These are phyloP conservation scores for Pluvianellus socialis DNA, from an alignment of 2,113 vertebrate genomes.

Conservation along the genomic window DNA sequence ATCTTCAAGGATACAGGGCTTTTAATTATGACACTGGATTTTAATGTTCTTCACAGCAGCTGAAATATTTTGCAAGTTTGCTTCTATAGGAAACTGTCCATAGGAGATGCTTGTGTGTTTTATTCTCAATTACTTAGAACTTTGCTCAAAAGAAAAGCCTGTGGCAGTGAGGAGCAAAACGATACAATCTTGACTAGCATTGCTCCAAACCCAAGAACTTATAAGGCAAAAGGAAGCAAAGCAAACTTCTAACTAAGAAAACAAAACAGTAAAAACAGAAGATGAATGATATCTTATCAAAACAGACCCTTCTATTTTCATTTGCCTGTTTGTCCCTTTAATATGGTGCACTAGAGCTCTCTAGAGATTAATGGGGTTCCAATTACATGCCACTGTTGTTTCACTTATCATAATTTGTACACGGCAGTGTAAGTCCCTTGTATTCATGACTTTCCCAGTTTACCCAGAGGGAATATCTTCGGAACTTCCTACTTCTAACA, in stretches of 20 bases:
- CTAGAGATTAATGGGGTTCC: constrained; percentile 31
- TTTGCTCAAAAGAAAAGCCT: not conserved
- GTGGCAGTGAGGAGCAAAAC: not conserved
- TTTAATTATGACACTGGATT: constrained; percentile 15
- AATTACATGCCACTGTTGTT: constrained; percentile 26
- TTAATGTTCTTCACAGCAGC: not conserved
- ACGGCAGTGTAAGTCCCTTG: not conserved
- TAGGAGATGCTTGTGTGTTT: not conserved
- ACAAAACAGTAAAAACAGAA: constrained; percentile 11
- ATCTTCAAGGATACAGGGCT: constrained; percentile 36
- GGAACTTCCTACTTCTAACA: constrained; percentile 38
- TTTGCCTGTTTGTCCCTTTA: constrained; percentile 22
- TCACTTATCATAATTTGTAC: constrained; percentile 36
- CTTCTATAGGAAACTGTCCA: not conserved
- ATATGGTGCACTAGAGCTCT: constrained; percentile 4
- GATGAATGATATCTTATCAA: not conserved
- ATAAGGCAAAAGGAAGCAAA: not conserved
- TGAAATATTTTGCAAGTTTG: constrained; percentile 9
- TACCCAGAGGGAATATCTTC: constrained; percentile 47
- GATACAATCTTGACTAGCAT: not conserved
- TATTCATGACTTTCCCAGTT: constrained; percentile 6
- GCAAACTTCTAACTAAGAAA: constrained; percentile 8
- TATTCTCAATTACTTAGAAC: not conserved
- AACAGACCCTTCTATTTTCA: not conserved
- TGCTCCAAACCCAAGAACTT: not conserved